Percentiles rank a stretch among this genome's conserved stretches.
Conservation (phyloP, 2,797 vertebrate species). For the Rhabdophis nuchalis region DNA sequence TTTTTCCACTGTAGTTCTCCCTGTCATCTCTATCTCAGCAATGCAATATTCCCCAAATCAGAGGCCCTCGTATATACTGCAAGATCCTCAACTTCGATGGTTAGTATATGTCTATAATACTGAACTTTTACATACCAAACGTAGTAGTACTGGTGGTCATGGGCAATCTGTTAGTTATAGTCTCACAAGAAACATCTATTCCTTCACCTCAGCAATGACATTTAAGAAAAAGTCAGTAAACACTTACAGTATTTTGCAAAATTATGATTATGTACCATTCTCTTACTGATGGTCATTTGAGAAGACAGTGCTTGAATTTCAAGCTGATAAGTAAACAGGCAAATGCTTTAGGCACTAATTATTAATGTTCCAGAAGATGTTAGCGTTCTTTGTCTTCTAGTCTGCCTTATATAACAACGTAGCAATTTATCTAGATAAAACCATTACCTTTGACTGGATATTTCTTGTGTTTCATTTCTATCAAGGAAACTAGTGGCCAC, state of each 20-base stretch:
- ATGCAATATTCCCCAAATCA: not conserved
- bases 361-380: not conserved
- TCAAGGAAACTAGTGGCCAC: slow-evolving; percentile 65
- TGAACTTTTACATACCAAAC: not conserved
- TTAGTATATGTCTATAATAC: not conserved
- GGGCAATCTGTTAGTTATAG: not conserved
- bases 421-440: not conserved
- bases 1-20: not conserved
- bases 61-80: not conserved
- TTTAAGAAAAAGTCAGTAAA: not conserved
- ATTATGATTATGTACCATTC: not conserved
- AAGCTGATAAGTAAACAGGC: not conserved
- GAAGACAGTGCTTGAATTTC: not conserved
- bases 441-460: slow-evolving; percentile 60
- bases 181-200: not conserved
- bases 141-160: not conserved
- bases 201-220: not conserved
- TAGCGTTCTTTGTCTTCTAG: not conserved
- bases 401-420: not conserved
- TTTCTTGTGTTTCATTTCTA: slow-evolving; percentile 39
- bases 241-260: not conserved
- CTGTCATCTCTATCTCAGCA: not conserved
- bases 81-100: not conserved
- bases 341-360: not conserved
- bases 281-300: not conserved